Conservation (phyloP, 2,888 invertebrate species). For the Lamellibrachia satsuma region DNA sequence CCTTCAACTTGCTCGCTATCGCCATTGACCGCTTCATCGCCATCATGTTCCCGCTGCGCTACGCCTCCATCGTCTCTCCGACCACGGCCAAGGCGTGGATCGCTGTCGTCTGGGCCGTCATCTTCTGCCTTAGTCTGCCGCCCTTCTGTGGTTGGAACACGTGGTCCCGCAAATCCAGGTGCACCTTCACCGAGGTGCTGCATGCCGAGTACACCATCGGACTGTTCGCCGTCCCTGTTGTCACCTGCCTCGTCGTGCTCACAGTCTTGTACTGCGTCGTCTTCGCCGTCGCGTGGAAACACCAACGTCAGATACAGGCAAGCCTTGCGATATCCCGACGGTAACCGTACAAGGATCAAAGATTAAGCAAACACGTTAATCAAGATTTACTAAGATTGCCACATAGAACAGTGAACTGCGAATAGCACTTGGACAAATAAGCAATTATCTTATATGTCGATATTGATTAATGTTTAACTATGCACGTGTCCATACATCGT, state of each 20-base stretch:
- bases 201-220: not conserved
- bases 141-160: not conserved
- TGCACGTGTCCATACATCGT: too few relatives aligned
- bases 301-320: not conserved
- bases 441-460: too few relatives aligned
- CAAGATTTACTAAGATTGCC: too few relatives aligned
- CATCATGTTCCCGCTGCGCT: constrained; percentile 91
- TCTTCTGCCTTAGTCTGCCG: constrained; percentile 67
- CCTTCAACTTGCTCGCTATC: constrained; percentile 91
- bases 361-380: too few relatives aligned
- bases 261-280: not conserved
- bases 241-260: not conserved
- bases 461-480: too few relatives aligned
- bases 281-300: not conserved
- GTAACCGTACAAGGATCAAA: too few relatives aligned
- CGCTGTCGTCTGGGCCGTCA: constrained; percentile 71
- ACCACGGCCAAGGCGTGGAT: constrained; percentile 88
- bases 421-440: too few relatives aligned
- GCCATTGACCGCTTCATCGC: constrained; percentile 79
- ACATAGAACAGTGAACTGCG: too few relatives aligned
- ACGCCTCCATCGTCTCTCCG: constrained; percentile 72
- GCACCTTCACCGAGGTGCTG: not conserved
- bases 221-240: not conserved
- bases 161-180: not conserved
- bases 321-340: not conserved